phyloP scores from a whole-genome alignment of 1,140 invertebrate genomes.

The Lasaia peninsularis region DNA sequence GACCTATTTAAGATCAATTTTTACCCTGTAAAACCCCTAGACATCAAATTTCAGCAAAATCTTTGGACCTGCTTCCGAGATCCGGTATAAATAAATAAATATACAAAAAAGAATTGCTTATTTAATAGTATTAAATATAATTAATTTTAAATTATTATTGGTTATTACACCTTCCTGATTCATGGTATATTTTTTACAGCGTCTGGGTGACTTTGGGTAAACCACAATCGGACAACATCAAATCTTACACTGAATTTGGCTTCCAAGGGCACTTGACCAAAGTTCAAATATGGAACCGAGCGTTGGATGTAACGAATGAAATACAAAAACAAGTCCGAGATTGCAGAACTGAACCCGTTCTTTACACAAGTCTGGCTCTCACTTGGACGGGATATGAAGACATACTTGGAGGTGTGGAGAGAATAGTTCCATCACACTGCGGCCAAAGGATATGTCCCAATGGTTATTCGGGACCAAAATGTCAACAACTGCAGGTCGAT shows the following conservation, averaged over 20 bases:
- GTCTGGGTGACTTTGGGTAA: slow-evolving; percentile 95
- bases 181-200: slow-evolving; percentile 73
- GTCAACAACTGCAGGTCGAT: slow-evolving; percentile 90
- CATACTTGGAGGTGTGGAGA: slow-evolving; percentile 91
- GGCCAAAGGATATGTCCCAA: slow-evolving; percentile 91
- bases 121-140: too few relatives aligned
- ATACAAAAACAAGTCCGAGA: slow-evolving; percentile 95
- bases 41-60: too few relatives aligned
- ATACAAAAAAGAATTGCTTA: too few relatives aligned
- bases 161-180: too few relatives aligned
- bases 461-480: slow-evolving; percentile 90
- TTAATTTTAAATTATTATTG: too few relatives aligned
- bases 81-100: too few relatives aligned
- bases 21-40: too few relatives aligned
- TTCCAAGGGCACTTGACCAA: slow-evolving; percentile 97
- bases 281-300: slow-evolving; percentile 95
- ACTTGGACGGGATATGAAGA: slow-evolving; percentile 97
- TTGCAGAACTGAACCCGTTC: slow-evolving; percentile 93
- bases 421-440: slow-evolving; percentile 93
- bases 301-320: slow-evolving; percentile 93
- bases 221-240: slow-evolving; percentile 85
- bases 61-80: too few relatives aligned
- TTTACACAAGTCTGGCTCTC: slow-evolving; percentile 90
- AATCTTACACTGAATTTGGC: slow-evolving; percentile 88
- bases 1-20: too few relatives aligned